These are phyloP conservation scores for Maconellicoccus hirsutus DNA, from an alignment of 1,140 invertebrate species.

Conservation along the genomic window DNA sequence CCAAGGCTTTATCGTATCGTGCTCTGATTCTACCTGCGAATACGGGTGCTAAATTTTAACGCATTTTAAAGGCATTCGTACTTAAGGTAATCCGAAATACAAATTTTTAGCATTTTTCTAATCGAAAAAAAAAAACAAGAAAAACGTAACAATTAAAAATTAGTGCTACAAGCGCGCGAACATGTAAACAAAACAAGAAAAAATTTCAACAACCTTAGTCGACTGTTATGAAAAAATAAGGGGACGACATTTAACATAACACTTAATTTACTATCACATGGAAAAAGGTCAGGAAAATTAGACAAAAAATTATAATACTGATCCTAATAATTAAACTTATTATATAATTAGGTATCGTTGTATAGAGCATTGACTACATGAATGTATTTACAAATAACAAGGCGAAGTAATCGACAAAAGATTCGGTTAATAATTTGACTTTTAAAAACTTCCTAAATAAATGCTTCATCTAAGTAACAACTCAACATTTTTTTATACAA, in stretches of 20 bases:
- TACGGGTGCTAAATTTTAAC: too few species aligned
- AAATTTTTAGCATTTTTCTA: too few species aligned
- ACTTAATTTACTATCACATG: constrained; percentile 21
- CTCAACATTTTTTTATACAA: neutral
- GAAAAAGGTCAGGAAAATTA: constrained; percentile 14
- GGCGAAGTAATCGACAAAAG: neutral
- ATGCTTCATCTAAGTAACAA: neutral
- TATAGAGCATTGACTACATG: neutral
- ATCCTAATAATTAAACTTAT: neutral
- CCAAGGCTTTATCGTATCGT: neutral
- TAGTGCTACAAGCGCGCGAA: neutral
- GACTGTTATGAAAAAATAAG: constrained; percentile 7
- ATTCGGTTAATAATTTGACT: neutral
- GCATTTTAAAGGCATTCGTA: too few species aligned
- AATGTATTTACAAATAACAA: neutral
- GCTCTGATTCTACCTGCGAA: too few species aligned
- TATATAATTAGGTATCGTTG: neutral
- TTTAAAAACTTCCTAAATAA: neutral
- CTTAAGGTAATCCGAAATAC: too few species aligned
- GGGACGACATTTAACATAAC: neutral
- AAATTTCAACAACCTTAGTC: constrained; percentile 1
- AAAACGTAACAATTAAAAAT: neutral
- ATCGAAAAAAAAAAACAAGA: neutral
- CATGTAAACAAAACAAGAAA: neutral
- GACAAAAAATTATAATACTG: constrained; percentile 18